Conservation (phyloP, 2,797 vertebrate genomes). For the Danionella dracula region DNA sequence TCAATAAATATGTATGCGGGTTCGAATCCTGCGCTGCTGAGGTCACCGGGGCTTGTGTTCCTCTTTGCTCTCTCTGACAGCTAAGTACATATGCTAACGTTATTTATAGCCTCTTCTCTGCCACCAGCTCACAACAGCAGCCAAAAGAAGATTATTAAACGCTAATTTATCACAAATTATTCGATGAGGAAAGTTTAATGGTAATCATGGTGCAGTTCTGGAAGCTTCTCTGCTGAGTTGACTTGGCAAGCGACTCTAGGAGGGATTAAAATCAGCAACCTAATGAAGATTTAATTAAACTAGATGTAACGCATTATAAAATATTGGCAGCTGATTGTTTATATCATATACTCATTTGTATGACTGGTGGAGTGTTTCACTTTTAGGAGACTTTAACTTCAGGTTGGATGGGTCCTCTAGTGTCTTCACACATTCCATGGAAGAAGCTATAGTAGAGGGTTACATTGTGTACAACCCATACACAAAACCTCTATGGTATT, state of each 20-base stretch:
- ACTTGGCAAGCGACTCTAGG: neutral
- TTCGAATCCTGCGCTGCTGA: slow-evolving; percentile 50
- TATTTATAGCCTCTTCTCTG: slow-evolving; percentile 57
- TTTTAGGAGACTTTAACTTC: too few species aligned
- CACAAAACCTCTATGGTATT: too few species aligned
- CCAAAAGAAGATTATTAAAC: slow-evolving; percentile 51
- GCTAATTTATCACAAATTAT: slow-evolving; percentile 43
- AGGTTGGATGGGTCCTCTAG: too few species aligned
- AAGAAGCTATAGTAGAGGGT: too few species aligned
- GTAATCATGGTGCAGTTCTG: neutral
- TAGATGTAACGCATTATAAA: too few species aligned
- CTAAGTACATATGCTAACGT: slow-evolving; percentile 49
- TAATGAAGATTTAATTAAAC: too few species aligned
- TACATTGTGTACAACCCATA: too few species aligned
- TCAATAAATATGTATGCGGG: slow-evolving; percentile 69
- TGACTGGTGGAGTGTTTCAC: too few species aligned
- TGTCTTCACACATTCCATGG: too few species aligned
- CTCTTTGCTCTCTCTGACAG: slow-evolving; percentile 54
- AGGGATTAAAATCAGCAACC: neutral
- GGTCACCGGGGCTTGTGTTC: slow-evolving; percentile 59
- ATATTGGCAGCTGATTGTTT: too few species aligned
- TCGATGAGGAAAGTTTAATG: neutral
- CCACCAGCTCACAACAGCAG: slow-evolving; percentile 51
- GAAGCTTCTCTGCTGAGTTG: neutral
- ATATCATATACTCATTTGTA: too few species aligned